Evolutionary conservation across 2,113 vertebrate genomes (phyloP).

Genomic region (Callospermophilus lateralis): DNA sequence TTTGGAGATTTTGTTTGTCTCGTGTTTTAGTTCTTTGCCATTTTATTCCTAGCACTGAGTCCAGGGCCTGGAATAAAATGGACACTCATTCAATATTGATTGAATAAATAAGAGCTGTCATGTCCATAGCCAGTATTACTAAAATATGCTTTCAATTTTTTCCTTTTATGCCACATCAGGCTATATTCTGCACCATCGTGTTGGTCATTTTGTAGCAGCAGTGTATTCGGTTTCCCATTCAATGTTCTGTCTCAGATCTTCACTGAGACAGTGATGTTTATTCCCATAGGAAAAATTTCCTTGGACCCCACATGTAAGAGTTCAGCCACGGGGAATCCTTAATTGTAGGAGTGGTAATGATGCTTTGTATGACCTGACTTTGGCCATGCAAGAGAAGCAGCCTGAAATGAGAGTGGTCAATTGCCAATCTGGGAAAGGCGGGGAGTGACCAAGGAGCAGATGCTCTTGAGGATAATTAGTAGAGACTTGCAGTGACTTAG

Average conservation of each 20-base stretch:
- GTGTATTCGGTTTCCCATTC: not conserved
- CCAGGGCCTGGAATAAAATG: not conserved
- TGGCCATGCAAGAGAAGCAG: conserved; percentile 21
- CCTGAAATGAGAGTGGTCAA: not conserved
- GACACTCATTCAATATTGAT: not conserved
- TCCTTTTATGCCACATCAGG: not conserved
- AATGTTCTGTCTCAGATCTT: not conserved
- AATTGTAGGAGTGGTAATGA: not conserved
- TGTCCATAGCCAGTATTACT: not conserved
- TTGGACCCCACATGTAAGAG: not conserved
- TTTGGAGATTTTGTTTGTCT: not conserved
- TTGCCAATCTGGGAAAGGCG: conserved; percentile 14
- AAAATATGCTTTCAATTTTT: not conserved
- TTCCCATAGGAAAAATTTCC: not conserved
- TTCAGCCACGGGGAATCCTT: not conserved
- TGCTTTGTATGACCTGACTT: not conserved
- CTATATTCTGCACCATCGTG: not conserved
- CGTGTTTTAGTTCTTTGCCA: not conserved
- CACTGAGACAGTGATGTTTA: not conserved
- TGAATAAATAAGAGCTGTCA: not conserved
- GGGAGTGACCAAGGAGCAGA: conserved; percentile 22
- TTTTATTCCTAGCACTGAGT: not conserved
- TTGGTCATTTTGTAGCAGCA: not conserved
- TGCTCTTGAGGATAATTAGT: conserved; percentile 64
- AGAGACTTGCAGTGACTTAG: conserved; percentile 37